phyloP scores from a whole-genome alignment of 92 coral and sea anemone genomes.

The Metridium senile region DNA sequence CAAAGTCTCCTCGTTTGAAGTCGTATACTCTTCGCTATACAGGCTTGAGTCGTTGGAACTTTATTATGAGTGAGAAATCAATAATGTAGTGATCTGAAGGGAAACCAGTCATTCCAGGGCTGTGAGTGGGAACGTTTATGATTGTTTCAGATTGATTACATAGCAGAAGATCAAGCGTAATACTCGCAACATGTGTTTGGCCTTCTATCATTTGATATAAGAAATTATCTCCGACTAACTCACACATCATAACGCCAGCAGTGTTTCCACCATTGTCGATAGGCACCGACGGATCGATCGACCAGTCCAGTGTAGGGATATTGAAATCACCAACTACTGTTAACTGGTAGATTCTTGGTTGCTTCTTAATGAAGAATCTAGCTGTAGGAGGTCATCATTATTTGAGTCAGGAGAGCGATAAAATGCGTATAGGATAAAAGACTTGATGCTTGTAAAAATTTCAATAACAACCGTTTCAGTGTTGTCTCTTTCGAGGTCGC shows the following conservation, averaged over 20 bases:
- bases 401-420: slow-evolving; percentile 54
- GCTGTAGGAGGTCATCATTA: slow-evolving; percentile 27
- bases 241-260: slow-evolving; percentile 29
- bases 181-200: slow-evolving; percentile 50
- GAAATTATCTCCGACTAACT: slow-evolving; percentile 42
- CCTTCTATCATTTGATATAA: slow-evolving; percentile 26
- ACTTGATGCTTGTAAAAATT: slow-evolving; percentile 30
- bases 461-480: slow-evolving; percentile 56
- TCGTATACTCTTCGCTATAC: slow-evolving; percentile 38
- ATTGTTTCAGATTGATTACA: slow-evolving; percentile 47
- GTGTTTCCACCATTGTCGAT: slow-evolving; percentile 30
- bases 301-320: slow-evolving; percentile 54
- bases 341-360: slow-evolving; percentile 42
- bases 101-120: slow-evolving; percentile 29
- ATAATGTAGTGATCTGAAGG: slow-evolving; percentile 60
- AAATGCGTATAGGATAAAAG: slow-evolving; percentile 49
- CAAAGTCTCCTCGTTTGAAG: slow-evolving; percentile 49
- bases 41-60: slow-evolving; percentile 29
- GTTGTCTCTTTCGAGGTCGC: slow-evolving; percentile 47
- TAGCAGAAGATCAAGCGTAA: slow-evolving; percentile 46
- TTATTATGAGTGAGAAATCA: slow-evolving; percentile 37
- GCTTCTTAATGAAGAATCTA: slow-evolving; percentile 34
- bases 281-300: slow-evolving; percentile 31
- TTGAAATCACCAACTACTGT: slow-evolving; percentile 56
- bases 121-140: slow-evolving; percentile 33